Percentiles rank a stretch among this genome's conserved stretches.
Conservation (phyloP, 30 jellyfish, hydroid and myxozoan genomes). For the Aurelia sp. region DNA sequence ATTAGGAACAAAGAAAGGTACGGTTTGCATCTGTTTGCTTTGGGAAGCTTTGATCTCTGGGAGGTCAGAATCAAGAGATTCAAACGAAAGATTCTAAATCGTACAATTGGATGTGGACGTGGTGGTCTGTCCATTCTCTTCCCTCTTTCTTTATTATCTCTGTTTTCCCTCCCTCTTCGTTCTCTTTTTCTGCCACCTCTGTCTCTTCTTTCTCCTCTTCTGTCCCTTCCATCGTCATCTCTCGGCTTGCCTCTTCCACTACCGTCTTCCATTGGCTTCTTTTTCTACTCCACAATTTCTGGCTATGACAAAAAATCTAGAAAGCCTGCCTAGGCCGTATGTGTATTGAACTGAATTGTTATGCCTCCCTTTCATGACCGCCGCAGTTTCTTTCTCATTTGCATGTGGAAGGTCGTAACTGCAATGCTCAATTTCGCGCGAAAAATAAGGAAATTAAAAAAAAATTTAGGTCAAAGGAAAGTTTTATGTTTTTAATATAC, state of each 20-base stretch:
- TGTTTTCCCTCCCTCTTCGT: constrained; percentile 67
- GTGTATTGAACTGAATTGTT: constrained; percentile 16
- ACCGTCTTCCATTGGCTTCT: constrained; percentile 30
- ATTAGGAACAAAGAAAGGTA: too few species aligned
- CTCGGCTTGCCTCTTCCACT: constrained; percentile 53
- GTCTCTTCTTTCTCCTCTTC: constrained; percentile 81
- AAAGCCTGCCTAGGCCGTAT: constrained; percentile 23
- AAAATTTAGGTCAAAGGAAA: too few species aligned
- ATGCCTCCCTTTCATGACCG: constrained; percentile 1
- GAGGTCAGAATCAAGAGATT: too few species aligned
- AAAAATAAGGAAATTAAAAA: too few species aligned
- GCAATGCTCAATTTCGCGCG: too few species aligned
- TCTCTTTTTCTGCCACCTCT: constrained; percentile 81
- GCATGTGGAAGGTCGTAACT: too few species aligned
- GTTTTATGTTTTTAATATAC: too few species aligned
- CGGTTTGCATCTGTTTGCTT: too few species aligned
- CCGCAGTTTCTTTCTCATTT: too few species aligned
- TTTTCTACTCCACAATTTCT: neutral
- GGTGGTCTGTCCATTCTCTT: constrained; percentile 62
- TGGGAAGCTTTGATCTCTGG: too few species aligned
- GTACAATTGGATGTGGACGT: neutral
- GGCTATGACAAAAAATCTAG: neutral
- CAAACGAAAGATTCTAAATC: too few species aligned
- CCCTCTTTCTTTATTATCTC: constrained; percentile 75
- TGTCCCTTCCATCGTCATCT: constrained; percentile 61